These are phyloP conservation scores for Pterostichus niger DNA, from an alignment of 2,888 invertebrate genomes.

Conservation along the genomic window DNA sequence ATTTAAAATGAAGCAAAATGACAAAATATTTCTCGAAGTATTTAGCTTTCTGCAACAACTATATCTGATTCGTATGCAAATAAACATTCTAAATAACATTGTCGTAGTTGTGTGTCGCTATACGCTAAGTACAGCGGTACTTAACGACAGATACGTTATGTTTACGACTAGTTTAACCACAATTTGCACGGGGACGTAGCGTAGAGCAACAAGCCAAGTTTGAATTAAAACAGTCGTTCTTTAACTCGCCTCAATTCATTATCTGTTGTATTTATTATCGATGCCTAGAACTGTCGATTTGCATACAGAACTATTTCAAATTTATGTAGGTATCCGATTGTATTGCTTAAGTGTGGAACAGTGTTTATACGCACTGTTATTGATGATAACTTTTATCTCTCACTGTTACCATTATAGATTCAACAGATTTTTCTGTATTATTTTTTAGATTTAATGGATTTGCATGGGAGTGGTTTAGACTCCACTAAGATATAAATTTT, in stretches of 20 bases:
- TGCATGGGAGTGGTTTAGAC: too few relatives aligned
- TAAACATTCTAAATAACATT: conserved; percentile 36
- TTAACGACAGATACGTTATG: conserved; percentile 64
- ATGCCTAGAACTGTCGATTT: conserved; percentile 49
- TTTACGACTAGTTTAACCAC: conserved; percentile 64
- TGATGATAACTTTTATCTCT: background rate
- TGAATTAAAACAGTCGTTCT: conserved; percentile 49
- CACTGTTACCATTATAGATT: too few relatives aligned
- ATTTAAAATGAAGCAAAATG: too few relatives aligned
- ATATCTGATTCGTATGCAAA: conserved; percentile 22
- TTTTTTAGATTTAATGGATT: too few relatives aligned
- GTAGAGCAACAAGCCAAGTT: conserved; percentile 41
- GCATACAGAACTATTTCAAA: conserved; percentile 72
- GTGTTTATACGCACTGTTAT: conserved; percentile 20
- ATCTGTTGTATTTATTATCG: conserved; percentile 61
- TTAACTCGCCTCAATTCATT: conserved; percentile 54
- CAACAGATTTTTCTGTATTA: too few relatives aligned
- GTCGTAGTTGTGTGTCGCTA: conserved; percentile 22
- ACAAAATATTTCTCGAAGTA: too few relatives aligned
- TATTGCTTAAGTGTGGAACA: background rate
- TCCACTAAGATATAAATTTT: too few relatives aligned
- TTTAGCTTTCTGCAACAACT: background rate
- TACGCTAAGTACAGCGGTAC: conserved; percentile 54
- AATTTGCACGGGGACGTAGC: conserved; percentile 57
- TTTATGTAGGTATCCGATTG: conserved; percentile 69